A percentile compares a stretch with the other conserved stretches of the same genome.
Evolutionary conservation across 2,113 vertebrate species (phyloP).

Genomic region (Narcine bancroftii): DNA sequence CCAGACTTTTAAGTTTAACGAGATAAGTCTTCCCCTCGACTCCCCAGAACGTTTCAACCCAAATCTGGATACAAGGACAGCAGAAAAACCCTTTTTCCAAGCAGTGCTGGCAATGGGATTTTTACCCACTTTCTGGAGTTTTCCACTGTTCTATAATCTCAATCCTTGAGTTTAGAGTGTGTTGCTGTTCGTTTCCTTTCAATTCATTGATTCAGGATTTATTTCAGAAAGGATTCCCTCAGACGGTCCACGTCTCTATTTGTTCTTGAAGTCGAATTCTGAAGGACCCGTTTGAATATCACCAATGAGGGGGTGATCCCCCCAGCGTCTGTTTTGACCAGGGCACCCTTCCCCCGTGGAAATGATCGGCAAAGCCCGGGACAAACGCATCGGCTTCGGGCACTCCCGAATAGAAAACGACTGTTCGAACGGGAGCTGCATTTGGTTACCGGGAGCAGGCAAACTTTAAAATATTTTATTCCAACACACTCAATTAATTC

Average conservation of each 20-base stretch:
- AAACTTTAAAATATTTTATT: not conserved
- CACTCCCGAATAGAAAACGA: no score
- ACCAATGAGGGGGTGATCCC: slow-evolving; percentile 36
- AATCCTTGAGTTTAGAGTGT: not conserved
- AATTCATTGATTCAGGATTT: slow-evolving; percentile 47
- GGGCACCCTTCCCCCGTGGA: not conserved
- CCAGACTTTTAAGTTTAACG: no score
- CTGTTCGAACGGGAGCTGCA: no score
- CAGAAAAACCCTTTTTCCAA: no score
- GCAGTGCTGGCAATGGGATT: not conserved
- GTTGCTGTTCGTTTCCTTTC: slow-evolving; percentile 43
- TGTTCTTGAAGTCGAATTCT: slow-evolving; percentile 40
- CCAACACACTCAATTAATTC: no score
- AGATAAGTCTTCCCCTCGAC: no score
- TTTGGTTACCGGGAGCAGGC: no score
- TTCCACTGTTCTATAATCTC: not conserved
- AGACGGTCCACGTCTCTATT: slow-evolving; percentile 24
- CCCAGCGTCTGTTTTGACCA: not conserved
- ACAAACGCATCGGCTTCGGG: no score
- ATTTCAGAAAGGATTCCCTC: not conserved
- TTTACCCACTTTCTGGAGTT: not conserved
- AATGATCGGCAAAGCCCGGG: not conserved
- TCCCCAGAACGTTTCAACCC: no score
- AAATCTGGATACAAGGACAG: no score
- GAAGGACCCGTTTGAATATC: slow-evolving; percentile 24